Conservation (phyloP, 2,888 invertebrate species). For the Clivina fossor region DNA sequence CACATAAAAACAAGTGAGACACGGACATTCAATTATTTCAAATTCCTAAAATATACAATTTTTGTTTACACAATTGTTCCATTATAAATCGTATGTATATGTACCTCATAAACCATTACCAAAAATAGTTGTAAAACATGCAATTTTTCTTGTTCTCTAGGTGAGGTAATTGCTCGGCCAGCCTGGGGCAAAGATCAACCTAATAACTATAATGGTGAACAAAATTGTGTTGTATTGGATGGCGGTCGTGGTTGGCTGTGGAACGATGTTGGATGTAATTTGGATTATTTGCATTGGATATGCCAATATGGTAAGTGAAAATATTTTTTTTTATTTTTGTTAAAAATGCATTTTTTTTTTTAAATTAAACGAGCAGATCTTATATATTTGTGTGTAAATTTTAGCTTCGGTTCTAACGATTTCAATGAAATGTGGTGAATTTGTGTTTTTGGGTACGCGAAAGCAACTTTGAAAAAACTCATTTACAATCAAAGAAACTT, state of each 20-base stretch:
- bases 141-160: slow-evolving; percentile 53
- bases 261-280: slow-evolving; percentile 93
- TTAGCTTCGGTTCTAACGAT: too few relatives aligned
- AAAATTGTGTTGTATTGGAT: slow-evolving; percentile 92
- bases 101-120: neutral
- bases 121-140: neutral
- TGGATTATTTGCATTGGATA: slow-evolving; percentile 91
- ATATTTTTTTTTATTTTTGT: slow-evolving; percentile 40
- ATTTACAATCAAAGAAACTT: too few relatives aligned
- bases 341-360: too few relatives aligned
- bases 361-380: too few relatives aligned
- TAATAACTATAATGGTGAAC: slow-evolving; percentile 93
- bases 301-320: slow-evolving; percentile 81
- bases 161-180: slow-evolving; percentile 75
- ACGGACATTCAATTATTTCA: neutral
- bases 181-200: slow-evolving; percentile 94
- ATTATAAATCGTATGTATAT: neutral
- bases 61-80: neutral
- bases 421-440: too few relatives aligned
- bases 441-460: too few relatives aligned
- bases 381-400: too few relatives aligned
- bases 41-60: neutral
- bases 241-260: slow-evolving; percentile 88
- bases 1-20: too few relatives aligned
- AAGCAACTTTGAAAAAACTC: too few relatives aligned